Evolutionary conservation across 2,113 vertebrate genomes (phyloP).

Genomic region (Crypturellus undulatus): DNA sequence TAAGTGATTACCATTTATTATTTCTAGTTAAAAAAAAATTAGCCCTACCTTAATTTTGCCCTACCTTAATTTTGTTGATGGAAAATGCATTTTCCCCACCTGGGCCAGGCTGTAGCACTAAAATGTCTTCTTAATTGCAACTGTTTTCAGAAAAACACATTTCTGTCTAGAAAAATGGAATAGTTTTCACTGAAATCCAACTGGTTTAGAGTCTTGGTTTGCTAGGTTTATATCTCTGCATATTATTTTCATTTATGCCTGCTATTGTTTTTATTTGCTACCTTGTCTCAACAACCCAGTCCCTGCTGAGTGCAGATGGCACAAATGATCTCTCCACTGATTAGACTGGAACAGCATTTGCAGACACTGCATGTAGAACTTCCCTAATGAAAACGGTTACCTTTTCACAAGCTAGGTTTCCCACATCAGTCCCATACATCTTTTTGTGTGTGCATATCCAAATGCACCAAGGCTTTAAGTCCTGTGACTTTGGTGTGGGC

Average conservation of each 20-base stretch:
- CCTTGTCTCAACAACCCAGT: not conserved
- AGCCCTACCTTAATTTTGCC: not conserved
- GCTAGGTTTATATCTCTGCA: not conserved
- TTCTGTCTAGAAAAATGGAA: conserved; percentile 10
- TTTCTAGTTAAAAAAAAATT: not conserved
- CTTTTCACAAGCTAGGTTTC: not conserved
- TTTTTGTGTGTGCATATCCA: not conserved
- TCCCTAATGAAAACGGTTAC: not conserved
- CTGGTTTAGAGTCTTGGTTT: conserved; percentile 37
- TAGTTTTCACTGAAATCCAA: conserved; percentile 38
- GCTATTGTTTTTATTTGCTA: conserved; percentile 47
- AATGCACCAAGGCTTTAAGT: not conserved
- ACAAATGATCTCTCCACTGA: conserved; percentile 7
- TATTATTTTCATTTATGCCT: conserved; percentile 62
- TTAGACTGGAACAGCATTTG: conserved; percentile 8
- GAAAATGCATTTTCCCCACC: not conserved
- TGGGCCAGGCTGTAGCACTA: not conserved
- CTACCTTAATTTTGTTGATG: not conserved
- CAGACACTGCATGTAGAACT: not conserved
- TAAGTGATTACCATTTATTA: not conserved
- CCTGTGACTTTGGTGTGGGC: not conserved
- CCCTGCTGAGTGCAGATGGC: conserved; percentile 47
- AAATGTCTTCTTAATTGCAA: conserved; percentile 19
- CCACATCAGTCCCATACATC: not conserved
- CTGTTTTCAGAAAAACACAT: not conserved